Evolutionary conservation across 2,888 invertebrate genomes (phyloP), one percentile per base, ranked within the genome.

Genomic region (Helobdella robusta): DNA sequence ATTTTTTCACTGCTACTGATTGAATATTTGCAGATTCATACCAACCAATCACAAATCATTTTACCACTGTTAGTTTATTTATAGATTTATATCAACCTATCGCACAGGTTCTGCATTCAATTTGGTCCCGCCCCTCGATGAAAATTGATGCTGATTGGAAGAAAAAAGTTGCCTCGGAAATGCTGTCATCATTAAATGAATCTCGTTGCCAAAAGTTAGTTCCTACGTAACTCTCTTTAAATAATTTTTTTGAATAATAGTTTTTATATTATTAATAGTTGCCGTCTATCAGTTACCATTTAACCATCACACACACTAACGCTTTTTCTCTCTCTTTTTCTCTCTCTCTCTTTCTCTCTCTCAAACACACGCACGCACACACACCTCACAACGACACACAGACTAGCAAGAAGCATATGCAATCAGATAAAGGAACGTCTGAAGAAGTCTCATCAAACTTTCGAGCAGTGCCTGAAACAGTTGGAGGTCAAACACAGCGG

Each of bases 351-450:
- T 23, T 23, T 6, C 35, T 5, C 4, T 11, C 5, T n/a, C 5
- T 4, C 20, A 11, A 18, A 28, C 8, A n/a, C 28, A 28, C 56
- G 5, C 28, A 4, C 6, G 4, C 4, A 8, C 56, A n/a, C 4
- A 4, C 28, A n/a, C 28, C 18, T n/a, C 56, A 59, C 44, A 40
- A 11, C 44, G 36, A 15, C 48, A 32, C 68, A 11, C 71, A 84
- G 86, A 71, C 81, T 90, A 28, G 87, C 89, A 0, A 83, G 84
- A 71, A 84, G 85, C 60, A 86, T 89, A 71, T 86, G 86, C 18
- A 79, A 82, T 3, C 83, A 90, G 84, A 89, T 90, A 72, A 82
- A 87, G 71, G 89, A 89, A 71, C 83, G 87, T 58, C 80, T 91
- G 36, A 85, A 84, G 72, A 82, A 84, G 2, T 88, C 89, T 0